Conservation (phyloP, 2,113 vertebrate genomes). For the Anthoscopus minutus region DNA sequence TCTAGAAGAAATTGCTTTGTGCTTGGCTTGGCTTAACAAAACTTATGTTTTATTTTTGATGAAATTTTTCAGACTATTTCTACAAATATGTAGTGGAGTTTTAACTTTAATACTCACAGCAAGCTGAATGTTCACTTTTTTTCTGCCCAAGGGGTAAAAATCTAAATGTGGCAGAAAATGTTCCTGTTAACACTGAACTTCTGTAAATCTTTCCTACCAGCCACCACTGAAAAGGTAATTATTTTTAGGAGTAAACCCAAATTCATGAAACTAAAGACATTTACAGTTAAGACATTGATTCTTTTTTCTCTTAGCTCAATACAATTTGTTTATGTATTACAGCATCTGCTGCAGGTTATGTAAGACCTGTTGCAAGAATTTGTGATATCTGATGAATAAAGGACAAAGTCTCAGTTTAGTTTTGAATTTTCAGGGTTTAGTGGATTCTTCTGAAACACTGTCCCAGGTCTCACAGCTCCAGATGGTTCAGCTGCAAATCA, state of each 20-base stretch:
- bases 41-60: not conserved
- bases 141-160: not conserved
- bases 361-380: conserved; percentile 57
- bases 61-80: not conserved
- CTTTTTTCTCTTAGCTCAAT: not conserved
- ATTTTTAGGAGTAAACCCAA: not conserved
- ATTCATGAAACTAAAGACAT: not conserved
- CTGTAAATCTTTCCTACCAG: not conserved
- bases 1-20: not conserved
- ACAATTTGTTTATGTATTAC: conserved; percentile 55
- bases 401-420: conserved; percentile 60
- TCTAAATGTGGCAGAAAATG: not conserved
- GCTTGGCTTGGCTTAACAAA: not conserved
- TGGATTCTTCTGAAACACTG: not conserved
- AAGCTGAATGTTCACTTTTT: not conserved
- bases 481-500: not conserved
- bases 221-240: not conserved
- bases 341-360: conserved; percentile 23
- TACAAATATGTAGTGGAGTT: not conserved
- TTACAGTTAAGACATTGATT: not conserved
- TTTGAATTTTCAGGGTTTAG: not conserved
- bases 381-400: conserved; percentile 55
- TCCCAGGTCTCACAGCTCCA: not conserved
- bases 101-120: not conserved
- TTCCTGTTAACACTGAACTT: not conserved